Evolutionary conservation across 1,140 invertebrate genomes (phyloP).

Genomic region (Zaprionus ghesquierei): DNA sequence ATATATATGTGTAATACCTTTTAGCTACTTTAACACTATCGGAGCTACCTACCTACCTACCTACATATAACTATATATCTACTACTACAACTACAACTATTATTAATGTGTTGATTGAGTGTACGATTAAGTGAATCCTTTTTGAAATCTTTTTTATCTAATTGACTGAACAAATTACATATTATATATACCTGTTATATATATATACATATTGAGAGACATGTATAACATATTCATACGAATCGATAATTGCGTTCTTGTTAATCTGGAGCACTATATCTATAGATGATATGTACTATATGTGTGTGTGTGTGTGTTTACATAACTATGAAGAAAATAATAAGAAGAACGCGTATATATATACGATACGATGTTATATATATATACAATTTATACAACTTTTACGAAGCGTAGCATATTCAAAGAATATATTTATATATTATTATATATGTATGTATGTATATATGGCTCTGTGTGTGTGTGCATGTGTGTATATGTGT

Average conservation of each 20-base stretch:
- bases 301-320: constrained; percentile 10
- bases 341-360: constrained; percentile 39
- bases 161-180: constrained; percentile 79
- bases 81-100: neutral
- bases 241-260: constrained; percentile 72
- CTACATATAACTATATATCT: constrained; percentile 15
- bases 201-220: constrained; percentile 49
- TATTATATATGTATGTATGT: constrained; percentile 50
- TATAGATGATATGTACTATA: constrained; percentile 1
- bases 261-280: constrained; percentile 33
- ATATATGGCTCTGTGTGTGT: neutral
- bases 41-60: constrained; percentile 35
- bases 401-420: constrained; percentile 67
- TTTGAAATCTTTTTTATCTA: constrained; percentile 79
- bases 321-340: constrained; percentile 34
- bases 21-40: constrained; percentile 34
- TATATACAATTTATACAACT: constrained; percentile 76
- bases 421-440: constrained; percentile 64
- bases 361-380: constrained; percentile 33
- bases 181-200: constrained; percentile 31
- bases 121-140: constrained; percentile 68
- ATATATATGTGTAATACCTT: constrained; percentile 19
- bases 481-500: constrained; percentile 3
- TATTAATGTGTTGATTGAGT: constrained; percentile 28
- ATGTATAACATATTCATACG: constrained; percentile 64